Base-by-base conservation (phyloP, 2,797 vertebrate species). In the Smutsia gigantea region DNA sequence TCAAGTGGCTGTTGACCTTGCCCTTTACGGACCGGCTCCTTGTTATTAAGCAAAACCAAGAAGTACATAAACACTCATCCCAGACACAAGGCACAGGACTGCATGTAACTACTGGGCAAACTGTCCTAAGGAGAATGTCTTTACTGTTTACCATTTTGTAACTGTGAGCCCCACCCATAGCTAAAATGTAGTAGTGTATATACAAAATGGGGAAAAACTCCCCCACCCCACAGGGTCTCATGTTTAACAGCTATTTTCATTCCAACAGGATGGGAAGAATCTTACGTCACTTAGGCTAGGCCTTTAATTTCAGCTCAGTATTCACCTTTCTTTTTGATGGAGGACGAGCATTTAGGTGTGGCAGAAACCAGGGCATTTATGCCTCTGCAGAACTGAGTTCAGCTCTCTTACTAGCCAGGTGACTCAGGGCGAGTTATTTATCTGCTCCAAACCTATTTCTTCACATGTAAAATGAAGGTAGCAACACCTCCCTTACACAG, bases 21-120 rank as follows among this genome's bases (percentile, higher is more conserved):
- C 19, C 94, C 92, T 84, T 98, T 98, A 85, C 53, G 53, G 39
- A n/a, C 89, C 17, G 97, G 86, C 31, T 77, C 95, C 98, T 99
- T 97, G 19, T 88, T 64, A 87, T 51, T 15, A 78, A 83, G 49
- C 27, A 94, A 95, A 96, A 74, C 10, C 53, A 53, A 87, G 82
- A 87, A 49, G 85, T 31, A 31, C 64, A 14, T 87, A 31, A 91
- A 15, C 7, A 18, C 27, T 29, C 57, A 78, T 92, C 46, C 96
- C 69, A 87, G 37, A 92, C 17, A 14, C 19, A 69, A 12, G 75
- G 83, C 57, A 75, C 19, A 77, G 10, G 51, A 49, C 21, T 88
- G 23, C 18, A 13, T 63, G 85, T 14, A 64, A 72, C n/a, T 83
- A 79, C 69, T 29, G 42, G 42, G 55, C 21, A 69, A 66, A 6